These are phyloP conservation scores for Maniola hyperantus DNA, from an alignment of 2,888 invertebrate species.

Conservation along the genomic window DNA sequence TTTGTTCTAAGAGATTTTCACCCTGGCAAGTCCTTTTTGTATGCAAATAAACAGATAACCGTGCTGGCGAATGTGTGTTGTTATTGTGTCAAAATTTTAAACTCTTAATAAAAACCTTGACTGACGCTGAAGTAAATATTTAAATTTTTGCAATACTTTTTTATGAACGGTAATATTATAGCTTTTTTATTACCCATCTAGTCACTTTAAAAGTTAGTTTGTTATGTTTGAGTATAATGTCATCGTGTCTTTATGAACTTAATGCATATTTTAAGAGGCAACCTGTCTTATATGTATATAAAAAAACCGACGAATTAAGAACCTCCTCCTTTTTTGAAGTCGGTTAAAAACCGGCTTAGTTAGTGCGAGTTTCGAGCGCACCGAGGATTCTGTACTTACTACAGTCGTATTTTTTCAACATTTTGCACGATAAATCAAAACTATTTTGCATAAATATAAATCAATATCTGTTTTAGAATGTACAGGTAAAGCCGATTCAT, in stretches of 20 bases:
- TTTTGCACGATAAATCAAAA: no score
- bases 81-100: conserved; percentile 34
- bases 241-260: neutral
- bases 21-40: conserved; percentile 54
- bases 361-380: no score
- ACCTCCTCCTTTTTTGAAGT: no score
- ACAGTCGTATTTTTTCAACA: no score
- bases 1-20: conserved; percentile 60
- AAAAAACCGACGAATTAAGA: no score
- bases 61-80: conserved; percentile 38
- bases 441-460: no score
- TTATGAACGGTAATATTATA: neutral
- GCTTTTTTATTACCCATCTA: conserved; percentile 3
- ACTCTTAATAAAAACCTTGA: conserved; percentile 30
- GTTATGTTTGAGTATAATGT: neutral
- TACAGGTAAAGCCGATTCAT: no score
- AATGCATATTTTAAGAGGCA: no score
- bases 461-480: no score
- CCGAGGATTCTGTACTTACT: no score
- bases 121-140: conserved; percentile 12
- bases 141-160: conserved; percentile 19
- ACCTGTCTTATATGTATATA: no score
- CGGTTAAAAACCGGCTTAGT: no score
- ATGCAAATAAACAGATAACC: conserved; percentile 57
- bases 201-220: neutral